These are phyloP conservation scores for Archips xylosteana DNA, from an alignment of 2,888 invertebrate genomes.

Conservation along the genomic window DNA sequence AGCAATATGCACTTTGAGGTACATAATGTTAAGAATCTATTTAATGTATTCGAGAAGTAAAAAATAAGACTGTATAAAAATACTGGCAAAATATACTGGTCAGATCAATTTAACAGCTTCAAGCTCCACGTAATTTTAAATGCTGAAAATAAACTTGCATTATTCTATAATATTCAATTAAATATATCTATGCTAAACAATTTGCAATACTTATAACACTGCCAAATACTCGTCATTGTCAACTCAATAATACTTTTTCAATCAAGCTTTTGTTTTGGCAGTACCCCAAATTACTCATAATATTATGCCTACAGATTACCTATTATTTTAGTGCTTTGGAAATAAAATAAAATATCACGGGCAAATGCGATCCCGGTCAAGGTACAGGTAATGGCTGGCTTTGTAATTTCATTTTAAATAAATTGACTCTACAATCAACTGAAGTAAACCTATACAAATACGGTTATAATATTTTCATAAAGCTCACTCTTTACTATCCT, in stretches of 20 bases:
- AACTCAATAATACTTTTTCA: conserved; percentile 61
- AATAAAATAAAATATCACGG: conserved; percentile 74
- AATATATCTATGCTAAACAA: conserved; percentile 54
- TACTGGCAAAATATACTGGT: conserved; percentile 40
- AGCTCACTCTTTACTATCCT: conserved; percentile 83
- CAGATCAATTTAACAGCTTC: conserved; percentile 48
- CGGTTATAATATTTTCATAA: conserved; percentile 75
- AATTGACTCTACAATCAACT: conserved; percentile 69
- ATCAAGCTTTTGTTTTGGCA: conserved; percentile 69
- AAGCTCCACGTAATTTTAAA: conserved; percentile 64
- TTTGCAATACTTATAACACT: conserved; percentile 65
- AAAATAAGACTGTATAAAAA: conserved; percentile 16
- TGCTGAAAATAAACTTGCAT: conserved; percentile 78
- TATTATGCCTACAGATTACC: conserved; percentile 75
- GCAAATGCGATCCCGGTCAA: conserved; percentile 59
- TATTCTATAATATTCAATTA: conserved; percentile 54
- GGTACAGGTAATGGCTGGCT: conserved; percentile 79
- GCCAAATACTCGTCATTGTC: conserved; percentile 67
- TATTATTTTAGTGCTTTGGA: conserved; percentile 81
- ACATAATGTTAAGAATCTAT: not conserved
- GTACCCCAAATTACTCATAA: conserved; percentile 69
- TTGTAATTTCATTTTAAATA: conserved; percentile 69
- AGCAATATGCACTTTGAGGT: conserved; percentile 2
- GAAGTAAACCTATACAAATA: conserved; percentile 67
- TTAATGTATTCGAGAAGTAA: conserved; percentile 20